Conservation (phyloP, 37 sponge, comb jelly and placozoan species). For the Chondrosia reniformis region DNA sequence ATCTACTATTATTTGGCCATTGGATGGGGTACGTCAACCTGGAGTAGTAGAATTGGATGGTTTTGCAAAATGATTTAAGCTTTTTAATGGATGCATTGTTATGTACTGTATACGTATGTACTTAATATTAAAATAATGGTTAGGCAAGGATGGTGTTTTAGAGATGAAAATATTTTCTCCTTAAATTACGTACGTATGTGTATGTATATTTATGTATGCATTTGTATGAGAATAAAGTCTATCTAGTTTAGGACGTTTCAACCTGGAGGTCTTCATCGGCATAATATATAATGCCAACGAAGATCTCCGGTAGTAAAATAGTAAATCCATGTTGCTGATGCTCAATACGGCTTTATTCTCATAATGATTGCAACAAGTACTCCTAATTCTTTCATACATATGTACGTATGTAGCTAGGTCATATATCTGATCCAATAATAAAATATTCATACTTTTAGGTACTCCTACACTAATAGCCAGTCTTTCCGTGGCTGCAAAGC, state of each 20-base stretch:
- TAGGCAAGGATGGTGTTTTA: no score
- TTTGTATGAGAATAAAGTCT: neutral
- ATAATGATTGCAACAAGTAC: no score
- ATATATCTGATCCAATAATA: no score
- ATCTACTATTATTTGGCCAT: neutral
- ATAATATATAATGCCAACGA: neutral
- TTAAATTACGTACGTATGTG: neutral
- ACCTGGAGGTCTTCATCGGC: neutral
- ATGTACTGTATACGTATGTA: neutral
- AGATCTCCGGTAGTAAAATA: neutral
- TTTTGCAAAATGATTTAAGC: neutral
- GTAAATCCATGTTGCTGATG: no score
- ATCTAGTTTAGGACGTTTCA: neutral
- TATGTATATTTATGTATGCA: neutral
- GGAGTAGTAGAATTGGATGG: neutral
- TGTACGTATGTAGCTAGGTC: no score
- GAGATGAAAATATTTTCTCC: no score
- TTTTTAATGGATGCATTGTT: neutral
- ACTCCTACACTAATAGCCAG: neutral
- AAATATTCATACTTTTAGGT: neutral
- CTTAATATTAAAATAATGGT: no score
- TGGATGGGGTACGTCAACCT: neutral
- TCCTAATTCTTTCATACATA: no score
- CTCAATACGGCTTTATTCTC: no score
- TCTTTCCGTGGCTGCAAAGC: neutral